These are phyloP conservation scores for Notarius lentiginosus DNA, from an alignment of 2,113 vertebrate genomes.

Conservation along the genomic window DNA sequence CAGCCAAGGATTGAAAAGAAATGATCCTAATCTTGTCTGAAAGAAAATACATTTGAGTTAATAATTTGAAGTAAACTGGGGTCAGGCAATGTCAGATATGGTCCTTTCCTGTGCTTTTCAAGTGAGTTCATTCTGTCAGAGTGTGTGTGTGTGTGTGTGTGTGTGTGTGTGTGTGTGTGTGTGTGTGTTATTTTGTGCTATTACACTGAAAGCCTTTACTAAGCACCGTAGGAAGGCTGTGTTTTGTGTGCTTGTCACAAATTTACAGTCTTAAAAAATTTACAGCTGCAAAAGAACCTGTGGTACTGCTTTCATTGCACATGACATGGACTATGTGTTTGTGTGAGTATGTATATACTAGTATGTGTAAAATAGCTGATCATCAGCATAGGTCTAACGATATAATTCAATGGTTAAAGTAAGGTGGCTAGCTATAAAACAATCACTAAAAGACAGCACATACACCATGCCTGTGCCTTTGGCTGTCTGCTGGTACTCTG, in stretches of 20 bases:
- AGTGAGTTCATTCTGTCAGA: constrained; percentile 49
- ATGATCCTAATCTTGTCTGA: constrained; percentile 39
- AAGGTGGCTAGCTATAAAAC: background rate
- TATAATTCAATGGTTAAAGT: background rate
- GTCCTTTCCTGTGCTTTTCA: constrained; percentile 31
- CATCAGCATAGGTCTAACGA: background rate
- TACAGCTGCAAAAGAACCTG: background rate
- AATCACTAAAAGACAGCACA: background rate
- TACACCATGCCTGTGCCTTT: background rate
- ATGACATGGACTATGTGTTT: background rate
- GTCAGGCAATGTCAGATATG: constrained; percentile 41
- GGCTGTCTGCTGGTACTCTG: background rate
- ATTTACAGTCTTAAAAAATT: constrained; percentile 9
- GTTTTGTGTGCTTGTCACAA: constrained; percentile 34
- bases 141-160: constrained; percentile 20
- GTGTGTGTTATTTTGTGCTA: constrained; percentile 21
- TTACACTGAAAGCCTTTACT: constrained; percentile 60
- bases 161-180: constrained; percentile 19
- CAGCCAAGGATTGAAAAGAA: constrained; percentile 12
- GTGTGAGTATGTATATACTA: background rate
- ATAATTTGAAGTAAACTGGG: constrained; percentile 49
- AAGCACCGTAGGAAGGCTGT: constrained; percentile 22
- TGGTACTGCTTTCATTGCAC: background rate
- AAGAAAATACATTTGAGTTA: constrained; percentile 45
- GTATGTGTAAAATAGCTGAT: background rate